phyloP scores from a whole-genome alignment of 2,888 invertebrate genomes.

The Diplazon laetatorius region DNA sequence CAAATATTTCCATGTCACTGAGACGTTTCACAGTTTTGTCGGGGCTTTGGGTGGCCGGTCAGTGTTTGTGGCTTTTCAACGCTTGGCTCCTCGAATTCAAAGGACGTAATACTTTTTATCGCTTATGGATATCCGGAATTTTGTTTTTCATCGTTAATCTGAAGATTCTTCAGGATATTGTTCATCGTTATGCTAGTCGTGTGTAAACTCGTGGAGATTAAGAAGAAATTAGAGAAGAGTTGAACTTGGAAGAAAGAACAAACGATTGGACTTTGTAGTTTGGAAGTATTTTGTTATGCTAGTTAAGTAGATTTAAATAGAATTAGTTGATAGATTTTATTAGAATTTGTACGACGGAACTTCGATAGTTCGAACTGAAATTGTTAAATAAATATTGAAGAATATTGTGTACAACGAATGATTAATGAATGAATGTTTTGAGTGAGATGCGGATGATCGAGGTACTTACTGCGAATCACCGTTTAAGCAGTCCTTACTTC shows the following conservation, averaged over 20 bases:
- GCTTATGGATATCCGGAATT: constrained; percentile 92
- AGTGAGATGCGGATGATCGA: too few species aligned
- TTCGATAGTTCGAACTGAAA: too few species aligned
- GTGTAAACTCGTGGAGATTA: background rate
- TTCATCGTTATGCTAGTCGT: constrained; percentile 76
- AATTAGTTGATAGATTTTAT: too few species aligned
- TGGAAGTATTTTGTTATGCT: background rate
- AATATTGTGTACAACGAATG: too few species aligned
- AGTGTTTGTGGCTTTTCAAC: constrained; percentile 93
- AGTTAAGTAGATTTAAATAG: background rate
- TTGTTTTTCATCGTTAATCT: constrained; percentile 93
- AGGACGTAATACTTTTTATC: constrained; percentile 91
- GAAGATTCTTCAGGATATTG: constrained; percentile 86
- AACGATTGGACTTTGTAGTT: background rate
- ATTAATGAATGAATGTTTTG: too few species aligned
- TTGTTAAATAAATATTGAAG: too few species aligned
- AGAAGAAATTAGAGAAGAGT: background rate
- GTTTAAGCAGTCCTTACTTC: too few species aligned
- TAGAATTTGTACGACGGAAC: too few species aligned
- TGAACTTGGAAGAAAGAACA: too few species aligned
- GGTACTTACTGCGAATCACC: too few species aligned
- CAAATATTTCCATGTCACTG: constrained; percentile 86
- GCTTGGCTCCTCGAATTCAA: constrained; percentile 97
- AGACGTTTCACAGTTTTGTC: constrained; percentile 83
- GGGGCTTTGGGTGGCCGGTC: constrained; percentile 87